Evolutionary conservation across 2,888 invertebrate genomes (phyloP).

Genomic region (Callosobruchus maculatus): DNA sequence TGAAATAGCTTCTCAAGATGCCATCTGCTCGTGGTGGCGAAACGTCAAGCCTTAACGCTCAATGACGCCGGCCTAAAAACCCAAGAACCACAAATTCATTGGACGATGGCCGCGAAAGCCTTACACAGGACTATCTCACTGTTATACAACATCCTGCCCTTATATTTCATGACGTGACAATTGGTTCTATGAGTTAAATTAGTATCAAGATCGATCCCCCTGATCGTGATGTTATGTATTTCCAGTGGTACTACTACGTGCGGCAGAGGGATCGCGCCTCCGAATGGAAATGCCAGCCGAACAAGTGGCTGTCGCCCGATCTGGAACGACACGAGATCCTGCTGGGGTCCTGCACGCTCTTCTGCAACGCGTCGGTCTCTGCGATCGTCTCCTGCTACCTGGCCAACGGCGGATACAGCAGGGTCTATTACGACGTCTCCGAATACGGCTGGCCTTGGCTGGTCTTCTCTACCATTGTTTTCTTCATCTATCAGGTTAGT

Average conservation of each 20-base stretch:
- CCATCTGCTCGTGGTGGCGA: no score
- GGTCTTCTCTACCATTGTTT: slow-evolving; percentile 59
- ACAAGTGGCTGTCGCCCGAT: slow-evolving; percentile 63
- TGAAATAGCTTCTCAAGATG: no score
- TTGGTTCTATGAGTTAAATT: no score
- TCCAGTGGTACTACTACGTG: slow-evolving; percentile 70
- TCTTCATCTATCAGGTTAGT: slow-evolving; percentile 60
- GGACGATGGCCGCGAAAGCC: no score
- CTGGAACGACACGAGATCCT: slow-evolving; percentile 67
- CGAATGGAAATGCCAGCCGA: slow-evolving; percentile 73
- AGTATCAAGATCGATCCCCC: no score
- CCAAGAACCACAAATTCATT: no score
- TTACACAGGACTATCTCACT: no score
- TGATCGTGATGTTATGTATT: no score
- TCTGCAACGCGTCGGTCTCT: slow-evolving; percentile 56
- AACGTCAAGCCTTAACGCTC: no score
- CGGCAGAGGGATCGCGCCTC: slow-evolving; percentile 57
- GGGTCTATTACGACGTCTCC: slow-evolving; percentile 59
- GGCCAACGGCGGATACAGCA: slow-evolving; percentile 63
- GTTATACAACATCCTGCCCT: no score
- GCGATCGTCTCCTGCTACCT: slow-evolving; percentile 64
- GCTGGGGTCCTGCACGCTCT: slow-evolving; percentile 58
- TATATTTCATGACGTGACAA: no score
- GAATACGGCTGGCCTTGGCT: slow-evolving; percentile 67
- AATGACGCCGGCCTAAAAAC: no score